Conservation (phyloP, 2,888 invertebrate genomes). For the Tinea semifulvella region DNA sequence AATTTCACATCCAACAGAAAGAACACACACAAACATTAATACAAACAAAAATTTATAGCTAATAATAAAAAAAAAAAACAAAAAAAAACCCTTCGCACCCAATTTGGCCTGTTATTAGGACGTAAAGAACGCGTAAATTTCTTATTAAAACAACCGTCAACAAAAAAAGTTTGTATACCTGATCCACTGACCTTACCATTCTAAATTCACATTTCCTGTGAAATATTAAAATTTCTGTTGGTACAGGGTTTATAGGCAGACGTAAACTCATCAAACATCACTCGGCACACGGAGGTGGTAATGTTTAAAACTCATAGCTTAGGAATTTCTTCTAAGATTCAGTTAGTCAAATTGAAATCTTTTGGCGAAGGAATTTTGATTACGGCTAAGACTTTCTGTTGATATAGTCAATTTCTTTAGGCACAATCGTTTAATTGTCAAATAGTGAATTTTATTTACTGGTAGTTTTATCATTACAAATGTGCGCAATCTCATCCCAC, state of each 20-base stretch:
- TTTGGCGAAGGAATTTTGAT: neutral
- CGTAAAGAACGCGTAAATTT: conserved; percentile 37
- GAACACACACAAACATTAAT: conserved; percentile 25
- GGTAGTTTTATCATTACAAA: too few species aligned
- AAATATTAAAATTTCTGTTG: conserved; percentile 34
- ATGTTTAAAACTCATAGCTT: conserved; percentile 4
- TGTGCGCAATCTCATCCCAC: too few species aligned
- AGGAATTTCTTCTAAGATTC: conserved; percentile 4
- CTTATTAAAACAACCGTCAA: conserved; percentile 46
- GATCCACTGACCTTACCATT: conserved; percentile 9
- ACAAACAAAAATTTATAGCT: conserved; percentile 27
- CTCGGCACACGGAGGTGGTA: conserved; percentile 17
- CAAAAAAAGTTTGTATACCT: conserved; percentile 17
- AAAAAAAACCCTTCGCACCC: conserved; percentile 46
- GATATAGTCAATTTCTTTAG: too few species aligned
- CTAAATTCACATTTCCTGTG: conserved; percentile 30
- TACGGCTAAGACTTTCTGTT: neutral
- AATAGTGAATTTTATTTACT: too few species aligned
- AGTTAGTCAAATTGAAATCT: conserved; percentile 1
- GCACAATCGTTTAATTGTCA: too few species aligned
- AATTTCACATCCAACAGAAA: conserved; percentile 6
- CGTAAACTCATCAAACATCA: conserved; percentile 35
- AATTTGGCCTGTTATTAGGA: conserved; percentile 38
- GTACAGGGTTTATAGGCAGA: conserved; percentile 35
- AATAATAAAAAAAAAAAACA: conserved; percentile 19